Percentiles rank a stretch among this genome's conserved stretches.
These are phyloP conservation scores for Denticeps clupeoides DNA, from an alignment of 2,797 vertebrate genomes.

Conservation along the genomic window DNA sequence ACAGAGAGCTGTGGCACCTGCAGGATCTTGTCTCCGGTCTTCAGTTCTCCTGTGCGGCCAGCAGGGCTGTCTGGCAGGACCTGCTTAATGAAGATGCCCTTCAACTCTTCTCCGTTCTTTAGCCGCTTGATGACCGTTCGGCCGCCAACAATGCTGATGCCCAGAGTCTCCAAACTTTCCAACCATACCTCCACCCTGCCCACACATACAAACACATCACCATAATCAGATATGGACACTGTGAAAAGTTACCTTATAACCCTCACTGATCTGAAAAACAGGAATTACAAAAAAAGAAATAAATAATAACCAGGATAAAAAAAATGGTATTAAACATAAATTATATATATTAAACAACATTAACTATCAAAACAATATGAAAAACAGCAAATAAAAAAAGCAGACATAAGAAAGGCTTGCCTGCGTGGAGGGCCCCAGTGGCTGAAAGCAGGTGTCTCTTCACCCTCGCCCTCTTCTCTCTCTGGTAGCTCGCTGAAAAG, in stretches of 20 bases:
- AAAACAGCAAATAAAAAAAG: neutral
- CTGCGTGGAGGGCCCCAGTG: constrained; percentile 86
- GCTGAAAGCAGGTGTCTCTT: constrained; percentile 88
- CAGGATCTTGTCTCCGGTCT: constrained; percentile 96
- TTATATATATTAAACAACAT: too few species aligned
- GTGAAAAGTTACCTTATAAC: neutral
- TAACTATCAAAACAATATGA: too few species aligned
- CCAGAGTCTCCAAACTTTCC: constrained; percentile 73
- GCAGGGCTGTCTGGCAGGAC: constrained; percentile 82
- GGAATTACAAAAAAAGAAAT: neutral
- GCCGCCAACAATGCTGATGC: constrained; percentile 94
- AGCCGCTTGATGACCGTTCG: constrained; percentile 83
- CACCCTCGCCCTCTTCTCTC: constrained; percentile 89
- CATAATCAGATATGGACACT: too few species aligned
- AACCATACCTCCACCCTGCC: constrained; percentile 80
- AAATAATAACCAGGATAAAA: too few species aligned
- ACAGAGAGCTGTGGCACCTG: constrained; percentile 53
- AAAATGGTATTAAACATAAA: too few species aligned
- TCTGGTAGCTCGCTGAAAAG: constrained; percentile 63
- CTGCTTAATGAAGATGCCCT: constrained; percentile 96
- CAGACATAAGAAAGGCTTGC: too few species aligned
- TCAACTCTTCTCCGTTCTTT: constrained; percentile 90
- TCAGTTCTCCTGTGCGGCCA: constrained; percentile 66
- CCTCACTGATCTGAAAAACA: neutral
- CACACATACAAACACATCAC: neutral